Percentiles rank a stretch among this genome's conserved stretches.
These are phyloP conservation scores for Labroides dimidiatus DNA, from an alignment of 2,797 vertebrate genomes.

Conservation along the genomic window DNA sequence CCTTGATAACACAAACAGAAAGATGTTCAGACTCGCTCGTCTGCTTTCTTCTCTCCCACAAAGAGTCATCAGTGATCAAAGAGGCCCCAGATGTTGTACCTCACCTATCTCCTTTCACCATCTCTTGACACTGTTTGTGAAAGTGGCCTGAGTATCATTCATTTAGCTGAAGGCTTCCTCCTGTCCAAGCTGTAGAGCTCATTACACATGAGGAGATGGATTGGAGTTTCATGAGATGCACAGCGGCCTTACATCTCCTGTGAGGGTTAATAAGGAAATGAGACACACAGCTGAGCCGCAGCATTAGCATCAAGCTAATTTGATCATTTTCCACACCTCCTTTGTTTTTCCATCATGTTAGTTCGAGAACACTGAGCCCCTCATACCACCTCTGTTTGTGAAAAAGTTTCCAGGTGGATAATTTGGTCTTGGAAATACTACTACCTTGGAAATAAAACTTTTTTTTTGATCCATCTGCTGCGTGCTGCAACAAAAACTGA, in stretches of 20 bases:
- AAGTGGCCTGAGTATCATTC: slow-evolving; percentile 55
- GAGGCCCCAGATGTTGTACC: slow-evolving; percentile 70
- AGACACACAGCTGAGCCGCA: slow-evolving; percentile 66
- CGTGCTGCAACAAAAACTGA: slow-evolving; percentile 55
- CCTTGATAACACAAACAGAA: slow-evolving; percentile 43
- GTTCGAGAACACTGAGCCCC: slow-evolving; percentile 43
- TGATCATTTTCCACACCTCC: slow-evolving; percentile 62
- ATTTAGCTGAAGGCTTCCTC: slow-evolving; percentile 49
- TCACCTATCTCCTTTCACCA: slow-evolving; percentile 68
- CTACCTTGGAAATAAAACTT: too few relatives aligned
- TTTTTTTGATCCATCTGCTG: slow-evolving; percentile 70
- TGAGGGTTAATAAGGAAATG: slow-evolving; percentile 67
- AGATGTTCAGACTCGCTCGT: slow-evolving; percentile 33
- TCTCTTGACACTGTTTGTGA: slow-evolving; percentile 67
- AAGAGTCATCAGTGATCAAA: slow-evolving; percentile 65
- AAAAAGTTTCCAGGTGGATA: slow-evolving; percentile 59
- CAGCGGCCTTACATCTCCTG: slow-evolving; percentile 54
- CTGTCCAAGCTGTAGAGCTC: slow-evolving; percentile 27
- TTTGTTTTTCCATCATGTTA: slow-evolving; percentile 61
- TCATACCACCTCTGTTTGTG: slow-evolving; percentile 51
- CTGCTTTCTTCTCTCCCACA: slow-evolving; percentile 36
- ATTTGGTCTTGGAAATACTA: slow-evolving; percentile 59
- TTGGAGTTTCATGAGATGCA: slow-evolving; percentile 67
- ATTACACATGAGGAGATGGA: slow-evolving; percentile 61
- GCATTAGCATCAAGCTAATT: slow-evolving; percentile 59